These are phyloP conservation scores for Cybosia mesomella DNA, from an alignment of 2,888 invertebrate genomes.

Conservation along the genomic window DNA sequence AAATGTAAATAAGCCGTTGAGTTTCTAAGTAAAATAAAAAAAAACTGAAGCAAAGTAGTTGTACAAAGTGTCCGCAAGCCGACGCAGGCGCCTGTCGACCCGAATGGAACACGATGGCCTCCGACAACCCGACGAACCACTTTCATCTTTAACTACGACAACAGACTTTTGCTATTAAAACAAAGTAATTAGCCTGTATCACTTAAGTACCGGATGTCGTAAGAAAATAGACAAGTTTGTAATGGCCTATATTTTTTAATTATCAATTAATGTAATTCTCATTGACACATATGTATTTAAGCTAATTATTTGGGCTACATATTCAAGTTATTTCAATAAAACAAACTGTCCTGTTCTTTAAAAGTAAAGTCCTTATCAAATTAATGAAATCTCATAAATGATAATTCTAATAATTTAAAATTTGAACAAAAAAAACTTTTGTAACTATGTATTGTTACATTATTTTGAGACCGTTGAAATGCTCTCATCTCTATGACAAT, in stretches of 20 bases:
- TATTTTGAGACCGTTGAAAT: not conserved
- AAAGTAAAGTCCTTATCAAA: not conserved
- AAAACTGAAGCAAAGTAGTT: conserved; percentile 40
- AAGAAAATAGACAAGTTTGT: conserved; percentile 18
- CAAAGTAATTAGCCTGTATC: conserved; percentile 24
- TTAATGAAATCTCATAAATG: too few relatives aligned
- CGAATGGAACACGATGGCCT: conserved; percentile 43
- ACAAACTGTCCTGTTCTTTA: not conserved
- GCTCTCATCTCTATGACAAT: not conserved
- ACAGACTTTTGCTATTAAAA: conserved; percentile 31
- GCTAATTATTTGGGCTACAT: not conserved
- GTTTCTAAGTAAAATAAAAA: too few relatives aligned
- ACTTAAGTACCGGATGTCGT: conserved; percentile 16
- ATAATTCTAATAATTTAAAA: too few relatives aligned
- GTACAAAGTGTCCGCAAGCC: conserved; percentile 28
- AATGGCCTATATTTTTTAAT: conserved; percentile 23
- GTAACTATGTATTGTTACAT: not conserved
- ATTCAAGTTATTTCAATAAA: conserved; percentile 3
- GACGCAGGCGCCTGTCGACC: conserved; percentile 20
- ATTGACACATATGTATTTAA: not conserved
- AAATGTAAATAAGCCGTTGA: too few relatives aligned
- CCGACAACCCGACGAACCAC: conserved; percentile 45
- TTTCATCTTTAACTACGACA: conserved; percentile 42
- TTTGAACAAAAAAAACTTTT: too few relatives aligned
- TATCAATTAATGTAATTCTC: conserved; percentile 2